A percentile compares a stretch with the other conserved stretches of the same genome.
phyloP scores from a whole-genome alignment of 2,888 invertebrate genomes.

The Cosmia pyralina region DNA sequence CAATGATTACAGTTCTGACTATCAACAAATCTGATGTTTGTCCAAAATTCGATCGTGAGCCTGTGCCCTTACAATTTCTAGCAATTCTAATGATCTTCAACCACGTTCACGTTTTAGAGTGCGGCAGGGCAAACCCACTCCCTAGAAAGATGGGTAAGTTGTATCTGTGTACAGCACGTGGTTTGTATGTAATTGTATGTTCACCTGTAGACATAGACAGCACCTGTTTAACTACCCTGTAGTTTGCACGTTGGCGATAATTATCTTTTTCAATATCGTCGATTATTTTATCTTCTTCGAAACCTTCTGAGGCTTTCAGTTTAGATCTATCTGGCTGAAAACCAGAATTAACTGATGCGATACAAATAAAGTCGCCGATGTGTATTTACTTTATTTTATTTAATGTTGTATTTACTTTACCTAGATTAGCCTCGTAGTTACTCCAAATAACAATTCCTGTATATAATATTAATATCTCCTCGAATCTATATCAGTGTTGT shows the following conservation, averaged over 20 bases:
- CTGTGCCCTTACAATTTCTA: conserved; percentile 16
- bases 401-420: neutral
- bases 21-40: neutral
- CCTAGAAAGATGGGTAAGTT: conserved; percentile 89
- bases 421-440: conserved; percentile 11
- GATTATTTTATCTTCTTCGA: neutral
- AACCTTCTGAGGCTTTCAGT: neutral
- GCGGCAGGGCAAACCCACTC: conserved; percentile 88
- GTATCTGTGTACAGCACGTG: conserved; percentile 63
- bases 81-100: conserved; percentile 57
- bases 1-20: neutral
- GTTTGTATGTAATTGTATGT: conserved; percentile 30
- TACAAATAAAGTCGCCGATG: neutral
- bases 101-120: conserved; percentile 83
- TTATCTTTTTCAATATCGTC: neutral
- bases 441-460: conserved; percentile 10
- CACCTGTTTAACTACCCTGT: conserved; percentile 26
- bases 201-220: conserved; percentile 41
- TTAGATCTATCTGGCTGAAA: neutral
- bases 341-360: neutral
- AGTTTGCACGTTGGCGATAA: conserved; percentile 29
- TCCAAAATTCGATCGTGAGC: conserved; percentile 27
- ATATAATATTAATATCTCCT: no score
- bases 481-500: neutral
- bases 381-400: conserved; percentile 1